phyloP scores from a whole-genome alignment of 2,113 vertebrate species.

The Solea solea region DNA sequence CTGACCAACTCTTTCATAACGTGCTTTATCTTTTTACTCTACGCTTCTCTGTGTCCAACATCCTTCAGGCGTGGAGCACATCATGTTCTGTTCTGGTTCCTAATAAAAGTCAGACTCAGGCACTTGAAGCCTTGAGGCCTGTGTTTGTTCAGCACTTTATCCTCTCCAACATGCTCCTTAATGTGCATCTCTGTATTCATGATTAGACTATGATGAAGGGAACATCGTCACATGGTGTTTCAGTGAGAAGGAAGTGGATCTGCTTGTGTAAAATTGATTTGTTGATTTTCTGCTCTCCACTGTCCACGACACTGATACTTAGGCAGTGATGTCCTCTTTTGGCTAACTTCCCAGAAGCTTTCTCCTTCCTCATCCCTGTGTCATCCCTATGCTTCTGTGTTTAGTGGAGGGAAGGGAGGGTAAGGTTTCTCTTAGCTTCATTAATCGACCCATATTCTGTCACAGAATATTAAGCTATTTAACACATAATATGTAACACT shows the following conservation, averaged over 20 bases:
- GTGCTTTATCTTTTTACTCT: constrained; percentile 26
- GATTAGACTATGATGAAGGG: not conserved
- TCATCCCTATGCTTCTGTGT: too few species aligned
- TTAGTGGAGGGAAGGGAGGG: too few species aligned
- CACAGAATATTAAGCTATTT: too few species aligned
- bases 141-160: not conserved
- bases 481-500: too few species aligned
- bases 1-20: constrained; percentile 17
- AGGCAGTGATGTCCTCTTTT: not conserved
- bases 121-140: not conserved
- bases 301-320: not conserved
- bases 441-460: too few species aligned
- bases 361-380: too few species aligned
- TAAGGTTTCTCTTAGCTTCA: too few species aligned
- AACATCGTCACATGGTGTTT: not conserved
- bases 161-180: not conserved
- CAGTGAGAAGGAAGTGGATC: not conserved
- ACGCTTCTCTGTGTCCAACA: constrained; percentile 5
- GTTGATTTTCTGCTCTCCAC: not conserved
- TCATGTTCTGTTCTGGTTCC: constrained; percentile 17
- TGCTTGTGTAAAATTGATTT: not conserved
- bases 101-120: constrained; percentile 21
- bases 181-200: not conserved
- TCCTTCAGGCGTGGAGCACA: constrained; percentile 25
- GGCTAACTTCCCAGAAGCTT: too few species aligned